Percentiles rank a stretch among this genome's conserved stretches.
Evolutionary conservation across 2,797 vertebrate genomes (phyloP).

Genomic region (Mus spretus): DNA sequence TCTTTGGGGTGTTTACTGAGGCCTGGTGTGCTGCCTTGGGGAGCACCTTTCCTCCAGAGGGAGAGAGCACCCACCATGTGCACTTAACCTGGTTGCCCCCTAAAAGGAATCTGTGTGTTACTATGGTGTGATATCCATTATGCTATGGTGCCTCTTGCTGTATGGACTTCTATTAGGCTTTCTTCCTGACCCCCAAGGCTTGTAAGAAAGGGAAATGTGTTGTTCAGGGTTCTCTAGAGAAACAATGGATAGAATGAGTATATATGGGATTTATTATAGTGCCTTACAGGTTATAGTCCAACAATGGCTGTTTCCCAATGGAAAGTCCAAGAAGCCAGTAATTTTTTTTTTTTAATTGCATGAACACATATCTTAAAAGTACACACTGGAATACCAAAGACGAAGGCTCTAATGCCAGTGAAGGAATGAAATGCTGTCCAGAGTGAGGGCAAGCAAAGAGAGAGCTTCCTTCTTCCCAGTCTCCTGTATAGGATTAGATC

Average conservation of each 20-base stretch:
- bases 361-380: background rate
- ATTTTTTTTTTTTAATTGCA: background rate
- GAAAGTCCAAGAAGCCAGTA: background rate
- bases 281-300: background rate
- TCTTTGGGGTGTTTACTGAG: background rate
- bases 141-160: accelerated
- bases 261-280: background rate
- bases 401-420: background rate
- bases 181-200: background rate
- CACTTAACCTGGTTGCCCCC: background rate
- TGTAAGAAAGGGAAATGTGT: background rate
- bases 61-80: accelerated
- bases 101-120: accelerated
- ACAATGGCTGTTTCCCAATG: background rate
- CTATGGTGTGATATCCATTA: accelerated
- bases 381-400: background rate
- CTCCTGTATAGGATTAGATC: too few relatives aligned
- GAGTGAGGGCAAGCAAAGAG: background rate
- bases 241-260: background rate
- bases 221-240: background rate
- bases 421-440: background rate
- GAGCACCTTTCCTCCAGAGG: accelerated
- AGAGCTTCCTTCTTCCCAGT: background rate
- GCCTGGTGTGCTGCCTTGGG: background rate
- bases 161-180: accelerated